Evolutionary conservation across 2,113 vertebrate genomes (phyloP), one percentile per base, ranked within the genome.

Genomic region (Aix galericulata): DNA sequence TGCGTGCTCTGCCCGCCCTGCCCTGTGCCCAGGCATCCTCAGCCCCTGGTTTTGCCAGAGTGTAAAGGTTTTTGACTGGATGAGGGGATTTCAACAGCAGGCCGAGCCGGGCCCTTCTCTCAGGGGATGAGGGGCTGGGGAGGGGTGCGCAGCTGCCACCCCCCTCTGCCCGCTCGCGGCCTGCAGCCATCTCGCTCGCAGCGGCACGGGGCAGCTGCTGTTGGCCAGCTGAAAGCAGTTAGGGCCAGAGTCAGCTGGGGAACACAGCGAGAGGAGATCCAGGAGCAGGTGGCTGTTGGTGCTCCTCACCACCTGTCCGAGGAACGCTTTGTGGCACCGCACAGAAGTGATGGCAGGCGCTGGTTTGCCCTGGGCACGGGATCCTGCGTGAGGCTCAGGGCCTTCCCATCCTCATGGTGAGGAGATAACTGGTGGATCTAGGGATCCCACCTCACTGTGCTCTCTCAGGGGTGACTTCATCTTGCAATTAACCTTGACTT

Each of bases 241-340:
- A 64, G 64, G 91, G 88, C 87, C 93, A 71, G 78, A 91, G 76
- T 83, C 72, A 64, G 87, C 89, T 69, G 79, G 85, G 73, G 60
- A 81, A 42, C 78, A 34, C 64, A 48, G 68, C 0, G 4, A 75
- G 68, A 12, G n/a, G 89, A 90, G 93, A 94, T 91, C 85, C 90
- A 91, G 93, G 88, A 95, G 84, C 95, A 95, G 93, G 93, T 95
- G 95, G 87, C 76, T 64, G 82, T 53, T 91, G 63, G 56, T 56
- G 76, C 68, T 64, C 86, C 88, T 72, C 52, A 63, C 88, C 91
- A 95, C 93, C 85, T 93, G 95, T 83, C 72, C 25, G 85, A 91
- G 42, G 56, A 86, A 71, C 0, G 2, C 85, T 93, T 77, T 27
- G 26, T 73, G 44, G 32, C 2, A 0, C 69, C 72, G 64, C 55